Evolutionary conservation across 2,113 vertebrate species (phyloP).

Genomic region (Python bivittatus): DNA sequence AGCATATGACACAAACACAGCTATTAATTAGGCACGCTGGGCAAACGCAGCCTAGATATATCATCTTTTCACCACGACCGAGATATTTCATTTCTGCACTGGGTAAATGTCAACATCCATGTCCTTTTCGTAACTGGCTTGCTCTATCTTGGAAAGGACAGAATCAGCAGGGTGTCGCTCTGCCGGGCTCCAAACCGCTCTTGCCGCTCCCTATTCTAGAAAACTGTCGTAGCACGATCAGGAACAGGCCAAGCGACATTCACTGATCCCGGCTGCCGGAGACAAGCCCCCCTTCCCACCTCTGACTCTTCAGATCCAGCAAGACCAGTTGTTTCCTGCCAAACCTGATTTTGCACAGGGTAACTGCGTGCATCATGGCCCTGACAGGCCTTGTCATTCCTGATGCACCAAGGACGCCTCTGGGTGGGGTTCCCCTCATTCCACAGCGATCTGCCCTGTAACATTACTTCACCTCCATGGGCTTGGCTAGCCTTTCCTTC

Average conservation of each 20-base stretch:
- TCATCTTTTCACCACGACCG: background rate
- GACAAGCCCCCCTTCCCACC: background rate
- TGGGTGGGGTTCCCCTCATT: background rate
- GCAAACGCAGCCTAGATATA: too few relatives aligned
- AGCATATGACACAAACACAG: background rate
- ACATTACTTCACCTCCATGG: background rate
- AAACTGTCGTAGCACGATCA: background rate
- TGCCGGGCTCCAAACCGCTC: rapidly evolving
- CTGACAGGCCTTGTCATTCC: background rate
- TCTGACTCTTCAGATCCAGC: too few relatives aligned
- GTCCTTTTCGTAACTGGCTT: background rate
- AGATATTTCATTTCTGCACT: background rate
- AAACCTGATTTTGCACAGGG: background rate
- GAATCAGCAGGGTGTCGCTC: too few relatives aligned
- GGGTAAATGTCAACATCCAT: background rate
- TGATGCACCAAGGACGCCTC: background rate
- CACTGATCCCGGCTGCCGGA: background rate
- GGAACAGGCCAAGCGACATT: background rate
- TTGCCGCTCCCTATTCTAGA: background rate
- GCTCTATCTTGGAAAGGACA: background rate
- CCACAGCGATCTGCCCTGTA: background rate
- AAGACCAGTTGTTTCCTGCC: background rate
- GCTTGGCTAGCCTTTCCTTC: too few relatives aligned
- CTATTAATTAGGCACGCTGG: too few relatives aligned
- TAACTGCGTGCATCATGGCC: background rate